phyloP scores from a whole-genome alignment of 2,113 vertebrate genomes.

The Phycodurus eques region DNA sequence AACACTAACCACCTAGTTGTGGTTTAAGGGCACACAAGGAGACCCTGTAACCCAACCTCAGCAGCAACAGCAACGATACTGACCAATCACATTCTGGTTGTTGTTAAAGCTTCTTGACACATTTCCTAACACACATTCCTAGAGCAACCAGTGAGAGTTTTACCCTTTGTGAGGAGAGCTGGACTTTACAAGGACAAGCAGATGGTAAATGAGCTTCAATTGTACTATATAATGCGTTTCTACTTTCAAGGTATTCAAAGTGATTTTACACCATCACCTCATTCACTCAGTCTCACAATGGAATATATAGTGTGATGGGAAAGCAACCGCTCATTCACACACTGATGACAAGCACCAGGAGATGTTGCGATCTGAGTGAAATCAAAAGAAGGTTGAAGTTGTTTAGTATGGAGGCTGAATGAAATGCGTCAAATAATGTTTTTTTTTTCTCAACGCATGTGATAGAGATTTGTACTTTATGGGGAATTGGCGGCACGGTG shows the following conservation, averaged over 20 bases:
- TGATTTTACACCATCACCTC: background rate
- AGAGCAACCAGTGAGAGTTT: background rate
- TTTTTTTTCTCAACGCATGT: background rate
- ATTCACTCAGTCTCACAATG: background rate
- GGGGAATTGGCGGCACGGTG: too few relatives aligned
- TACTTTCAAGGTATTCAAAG: too few relatives aligned
- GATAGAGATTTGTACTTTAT: background rate
- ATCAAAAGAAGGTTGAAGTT: background rate
- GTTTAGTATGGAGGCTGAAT: constrained; percentile 17
- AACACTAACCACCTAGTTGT: background rate
- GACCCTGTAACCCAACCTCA: too few relatives aligned
- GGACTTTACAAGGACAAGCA: background rate
- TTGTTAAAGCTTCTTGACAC: background rate
- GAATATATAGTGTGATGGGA: background rate
- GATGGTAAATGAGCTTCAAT: too few relatives aligned
- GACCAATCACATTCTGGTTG: background rate
- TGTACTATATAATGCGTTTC: too few relatives aligned
- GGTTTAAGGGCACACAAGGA: background rate
- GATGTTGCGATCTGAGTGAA: background rate
- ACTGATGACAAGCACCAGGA: background rate
- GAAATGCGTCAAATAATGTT: constrained; percentile 32
- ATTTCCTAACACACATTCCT: background rate
- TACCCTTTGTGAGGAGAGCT: background rate
- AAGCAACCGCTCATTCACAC: background rate
- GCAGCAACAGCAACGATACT: background rate